These are phyloP conservation scores for Hyperopisus bebe DNA, from an alignment of 2,113 vertebrate genomes.

Conservation along the genomic window DNA sequence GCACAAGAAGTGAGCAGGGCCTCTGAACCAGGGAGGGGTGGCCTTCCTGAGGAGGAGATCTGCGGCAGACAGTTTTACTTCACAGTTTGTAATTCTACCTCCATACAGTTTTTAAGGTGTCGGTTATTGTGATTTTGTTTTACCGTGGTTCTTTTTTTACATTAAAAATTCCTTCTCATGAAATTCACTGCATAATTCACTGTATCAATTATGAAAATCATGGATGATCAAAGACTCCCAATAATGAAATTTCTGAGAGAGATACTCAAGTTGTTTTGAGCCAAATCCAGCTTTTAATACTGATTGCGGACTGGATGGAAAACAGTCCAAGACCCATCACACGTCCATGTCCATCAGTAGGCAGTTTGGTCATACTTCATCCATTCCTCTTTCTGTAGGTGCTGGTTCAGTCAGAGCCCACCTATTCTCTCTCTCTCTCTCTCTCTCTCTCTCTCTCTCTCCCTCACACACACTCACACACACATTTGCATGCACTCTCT, in stretches of 20 bases:
- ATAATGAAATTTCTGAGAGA: neutral
- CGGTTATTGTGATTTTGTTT: neutral
- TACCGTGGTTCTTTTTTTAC: neutral
- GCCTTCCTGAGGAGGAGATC: neutral
- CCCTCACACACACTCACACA: neutral
- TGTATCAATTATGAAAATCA: neutral
- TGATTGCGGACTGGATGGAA: neutral
- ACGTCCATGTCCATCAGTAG: neutral
- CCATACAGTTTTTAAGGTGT: neutral
- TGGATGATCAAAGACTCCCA: neutral
- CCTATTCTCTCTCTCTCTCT: too few species aligned
- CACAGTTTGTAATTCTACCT: neutral
- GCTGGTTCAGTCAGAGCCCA: neutral
- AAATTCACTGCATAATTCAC: neutral
- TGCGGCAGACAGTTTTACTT: neutral
- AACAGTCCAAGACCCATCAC: neutral
- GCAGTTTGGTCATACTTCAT: neutral
- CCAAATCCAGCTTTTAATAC: neutral
- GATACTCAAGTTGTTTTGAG: neutral
- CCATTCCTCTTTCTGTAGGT: neutral
- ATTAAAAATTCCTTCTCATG: neutral
- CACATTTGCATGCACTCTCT: neutral
- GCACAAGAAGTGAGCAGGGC: conserved; percentile 73
- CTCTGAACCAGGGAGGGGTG: neutral
- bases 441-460: neutral